Base-by-base conservation (phyloP, 2,113 vertebrate genomes). In the Rallus limicola region DNA sequence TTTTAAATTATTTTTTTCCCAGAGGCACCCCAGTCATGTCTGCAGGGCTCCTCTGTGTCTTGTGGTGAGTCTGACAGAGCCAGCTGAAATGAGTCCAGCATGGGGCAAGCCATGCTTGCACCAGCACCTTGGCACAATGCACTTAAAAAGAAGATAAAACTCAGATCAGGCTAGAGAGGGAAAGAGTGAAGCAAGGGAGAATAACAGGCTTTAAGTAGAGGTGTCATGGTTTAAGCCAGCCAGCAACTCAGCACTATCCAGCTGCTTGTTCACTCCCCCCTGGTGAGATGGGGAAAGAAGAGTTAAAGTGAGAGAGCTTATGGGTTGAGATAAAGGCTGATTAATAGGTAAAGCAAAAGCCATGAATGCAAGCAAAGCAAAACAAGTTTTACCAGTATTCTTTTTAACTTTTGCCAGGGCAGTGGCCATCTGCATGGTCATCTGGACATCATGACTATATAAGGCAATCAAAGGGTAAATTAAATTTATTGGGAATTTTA, bases 51-150 rank as follows among this genome's bases (percentile, higher is more conserved):
- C 33, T 2, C 10, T n/a, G 3, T 58, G 31, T 38, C 19, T 33
- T 10, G 13, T 9, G 21, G 15, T 20, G 56, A 6, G 4, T 56
- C 33, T 3, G 3, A 11, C 5, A 8, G 29, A 84, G 17, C 13
- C 3, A 9, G 12, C 20, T 24, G 46, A 21, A 70, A 16, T 36
- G 26, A 16, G 21, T 7, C 42, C 21, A 1, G 6, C 15, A 13
- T 0, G 1, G 26, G 17, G 16, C 29, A 40, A 9, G 28, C 12
- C 33, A 36, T 9, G 36, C 36, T 36, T 36, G 36, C 36, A 36
- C 34, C 50, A 42, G 1, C 16, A 28, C 3, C 16, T 58, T 36
- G 29, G 23, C 26, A 59, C 0, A 9, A 1, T 5, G 4, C 4
- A 5, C 7, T 34, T 67, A 29, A 53, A 68, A 52, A 67, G 40